phyloP scores from a whole-genome alignment of 2,797 vertebrate species.

The Sciurus carolinensis region DNA sequence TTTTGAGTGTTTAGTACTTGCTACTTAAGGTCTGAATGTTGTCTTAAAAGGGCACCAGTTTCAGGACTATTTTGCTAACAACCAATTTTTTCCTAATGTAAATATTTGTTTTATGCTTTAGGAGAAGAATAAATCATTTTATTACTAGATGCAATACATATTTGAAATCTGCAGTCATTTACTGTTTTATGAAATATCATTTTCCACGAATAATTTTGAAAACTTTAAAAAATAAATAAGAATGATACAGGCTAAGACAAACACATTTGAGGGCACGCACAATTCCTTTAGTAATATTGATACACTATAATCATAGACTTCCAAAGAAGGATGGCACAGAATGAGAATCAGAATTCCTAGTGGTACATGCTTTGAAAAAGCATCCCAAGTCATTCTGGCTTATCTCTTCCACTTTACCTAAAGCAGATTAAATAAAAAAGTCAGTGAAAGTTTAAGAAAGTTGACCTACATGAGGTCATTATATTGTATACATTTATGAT shows the following conservation, averaged over 20 bases:
- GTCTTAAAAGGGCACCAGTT: constrained; percentile 56
- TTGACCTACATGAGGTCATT: not conserved
- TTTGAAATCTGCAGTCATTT: not conserved
- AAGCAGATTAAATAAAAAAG: not conserved
- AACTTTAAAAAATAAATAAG: not conserved
- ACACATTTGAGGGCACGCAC: not conserved
- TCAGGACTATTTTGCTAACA: constrained; percentile 34
- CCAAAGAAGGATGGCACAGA: not conserved
- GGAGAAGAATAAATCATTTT: constrained; percentile 51
- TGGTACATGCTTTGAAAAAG: constrained; percentile 49
- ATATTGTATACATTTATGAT: not conserved
- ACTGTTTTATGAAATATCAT: constrained; percentile 49
- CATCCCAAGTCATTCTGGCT: constrained; percentile 48
- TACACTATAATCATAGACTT: not conserved
- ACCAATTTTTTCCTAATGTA: constrained; percentile 32
- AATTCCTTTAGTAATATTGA: constrained; percentile 13
- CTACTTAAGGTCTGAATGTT: constrained; percentile 57
- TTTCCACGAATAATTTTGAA: constrained; percentile 51
- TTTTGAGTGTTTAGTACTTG: constrained; percentile 53
- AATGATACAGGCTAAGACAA: not conserved
- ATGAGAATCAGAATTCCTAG: constrained; percentile 35
- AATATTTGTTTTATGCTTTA: constrained; percentile 62
- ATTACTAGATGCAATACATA: not conserved
- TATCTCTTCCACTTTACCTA: constrained; percentile 54
- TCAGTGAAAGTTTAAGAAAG: constrained; percentile 51